Conservation (phyloP, 1,140 invertebrate genomes). For the Hylyphantes graminicola region DNA sequence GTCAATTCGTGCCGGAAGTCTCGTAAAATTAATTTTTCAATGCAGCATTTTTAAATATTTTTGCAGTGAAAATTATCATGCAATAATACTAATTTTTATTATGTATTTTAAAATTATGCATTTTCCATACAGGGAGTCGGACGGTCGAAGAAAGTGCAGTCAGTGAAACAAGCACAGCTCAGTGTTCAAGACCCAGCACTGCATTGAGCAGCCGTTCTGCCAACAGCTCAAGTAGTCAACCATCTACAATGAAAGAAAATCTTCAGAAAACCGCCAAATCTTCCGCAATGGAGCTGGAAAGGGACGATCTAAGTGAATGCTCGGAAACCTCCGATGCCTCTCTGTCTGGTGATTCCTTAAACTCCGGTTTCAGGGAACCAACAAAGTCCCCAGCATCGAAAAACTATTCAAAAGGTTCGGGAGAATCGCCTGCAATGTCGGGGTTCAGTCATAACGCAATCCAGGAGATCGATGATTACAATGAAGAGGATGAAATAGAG, state of each 20-base stretch:
- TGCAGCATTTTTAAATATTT: too few relatives aligned
- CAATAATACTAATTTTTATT: not conserved
- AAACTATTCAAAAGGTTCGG: slow-evolving; percentile 12
- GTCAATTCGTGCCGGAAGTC: too few relatives aligned
- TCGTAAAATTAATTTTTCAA: too few relatives aligned
- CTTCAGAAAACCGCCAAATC: not conserved
- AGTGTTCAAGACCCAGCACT: slow-evolving; percentile 32
- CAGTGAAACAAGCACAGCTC: not conserved
- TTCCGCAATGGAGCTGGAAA: not conserved
- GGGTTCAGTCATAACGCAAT: slow-evolving; percentile 43
- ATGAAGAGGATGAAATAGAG: slow-evolving; percentile 6
- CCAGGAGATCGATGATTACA: slow-evolving; percentile 45
- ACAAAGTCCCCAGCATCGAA: slow-evolving; percentile 10
- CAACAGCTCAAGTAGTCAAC: slow-evolving; percentile 36
- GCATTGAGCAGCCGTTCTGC: slow-evolving; percentile 37
- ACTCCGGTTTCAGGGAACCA: slow-evolving; percentile 52
- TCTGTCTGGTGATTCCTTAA: slow-evolving; percentile 49
- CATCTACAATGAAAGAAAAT: slow-evolving; percentile 55
- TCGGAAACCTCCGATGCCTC: slow-evolving; percentile 48
- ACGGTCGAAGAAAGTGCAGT: not conserved
- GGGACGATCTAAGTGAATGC: slow-evolving; percentile 34
- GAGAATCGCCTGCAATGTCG: slow-evolving; percentile 38
- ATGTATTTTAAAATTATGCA: not conserved
- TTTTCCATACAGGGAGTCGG: not conserved
- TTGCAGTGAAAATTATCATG: not conserved